A percentile compares a stretch with the other conserved stretches of the same genome.
Evolutionary conservation across 2,797 vertebrate species (phyloP).

Genomic region (Natrix natrix): DNA sequence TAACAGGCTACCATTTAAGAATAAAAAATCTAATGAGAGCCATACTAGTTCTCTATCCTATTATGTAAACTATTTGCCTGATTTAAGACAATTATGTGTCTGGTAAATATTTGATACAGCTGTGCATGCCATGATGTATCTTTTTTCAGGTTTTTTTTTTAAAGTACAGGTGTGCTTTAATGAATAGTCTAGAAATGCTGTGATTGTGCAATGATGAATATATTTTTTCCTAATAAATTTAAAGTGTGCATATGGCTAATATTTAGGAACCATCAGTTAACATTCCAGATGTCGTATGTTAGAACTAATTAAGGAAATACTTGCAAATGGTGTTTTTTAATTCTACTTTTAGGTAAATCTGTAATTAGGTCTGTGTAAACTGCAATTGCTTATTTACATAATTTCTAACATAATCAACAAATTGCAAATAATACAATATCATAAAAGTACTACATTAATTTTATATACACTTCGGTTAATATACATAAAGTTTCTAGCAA

Average conservation of each 20-base stretch:
- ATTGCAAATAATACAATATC: background rate
- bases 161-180: background rate
- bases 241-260: background rate
- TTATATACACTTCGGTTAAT: background rate
- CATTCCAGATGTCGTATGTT: background rate
- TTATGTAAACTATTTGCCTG: slow-evolving; percentile 35
- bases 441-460: background rate
- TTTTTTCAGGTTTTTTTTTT: background rate
- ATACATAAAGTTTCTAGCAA: background rate
- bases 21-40: slow-evolving; percentile 11
- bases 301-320: background rate
- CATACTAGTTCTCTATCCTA: background rate
- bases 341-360: too few relatives aligned
- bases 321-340: background rate
- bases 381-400: background rate
- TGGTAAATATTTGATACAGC: background rate
- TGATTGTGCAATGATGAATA: background rate
- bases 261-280: background rate
- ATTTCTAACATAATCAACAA: slow-evolving; percentile 23
- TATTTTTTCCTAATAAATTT: background rate
- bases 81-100: slow-evolving; percentile 19
- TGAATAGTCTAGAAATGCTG: background rate
- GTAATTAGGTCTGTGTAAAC: slow-evolving; percentile 3
- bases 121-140: background rate
- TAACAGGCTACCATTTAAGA: slow-evolving; percentile 11